phyloP scores from a whole-genome alignment of 2,113 vertebrate species.

The Neopipo cinnamomea region DNA sequence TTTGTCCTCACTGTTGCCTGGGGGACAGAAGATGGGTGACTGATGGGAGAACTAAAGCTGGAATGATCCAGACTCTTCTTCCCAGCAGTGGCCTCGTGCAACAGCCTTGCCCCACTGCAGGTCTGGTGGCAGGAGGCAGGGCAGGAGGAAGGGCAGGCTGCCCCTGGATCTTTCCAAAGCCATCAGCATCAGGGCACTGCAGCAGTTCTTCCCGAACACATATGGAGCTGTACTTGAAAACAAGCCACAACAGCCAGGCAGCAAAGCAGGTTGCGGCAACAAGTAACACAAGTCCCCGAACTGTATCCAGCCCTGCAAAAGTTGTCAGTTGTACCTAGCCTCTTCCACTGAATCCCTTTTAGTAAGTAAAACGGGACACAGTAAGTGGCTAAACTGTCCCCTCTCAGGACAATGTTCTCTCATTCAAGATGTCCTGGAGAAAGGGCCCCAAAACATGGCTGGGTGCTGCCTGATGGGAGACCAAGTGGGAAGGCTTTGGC shows the following conservation, averaged over 20 bases:
- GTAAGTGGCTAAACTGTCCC: not conserved
- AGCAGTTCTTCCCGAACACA: not conserved
- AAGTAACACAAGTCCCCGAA: rapidly evolving
- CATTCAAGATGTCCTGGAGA: not conserved
- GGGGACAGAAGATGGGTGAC: not conserved
- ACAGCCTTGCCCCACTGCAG: not conserved
- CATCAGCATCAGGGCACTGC: not conserved
- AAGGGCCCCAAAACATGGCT: not conserved
- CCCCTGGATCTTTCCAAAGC: not conserved
- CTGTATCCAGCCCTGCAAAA: not conserved
- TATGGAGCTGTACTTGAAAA: not conserved
- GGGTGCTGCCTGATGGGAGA: not conserved
- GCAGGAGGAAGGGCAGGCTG: not conserved
- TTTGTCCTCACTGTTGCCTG: not conserved
- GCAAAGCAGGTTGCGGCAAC: not conserved
- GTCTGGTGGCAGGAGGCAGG: not conserved
- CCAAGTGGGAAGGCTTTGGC: not conserved
- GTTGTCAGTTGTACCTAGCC: not conserved
- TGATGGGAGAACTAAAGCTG: not conserved
- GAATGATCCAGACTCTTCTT: not conserved
- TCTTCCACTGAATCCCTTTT: not conserved
- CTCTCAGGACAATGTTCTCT: not conserved
- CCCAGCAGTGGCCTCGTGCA: not conserved
- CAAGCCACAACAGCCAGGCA: not conserved
- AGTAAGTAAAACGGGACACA: not conserved